These are phyloP conservation scores for Noturus placidus DNA, from an alignment of 2,113 vertebrate species.

Conservation along the genomic window DNA sequence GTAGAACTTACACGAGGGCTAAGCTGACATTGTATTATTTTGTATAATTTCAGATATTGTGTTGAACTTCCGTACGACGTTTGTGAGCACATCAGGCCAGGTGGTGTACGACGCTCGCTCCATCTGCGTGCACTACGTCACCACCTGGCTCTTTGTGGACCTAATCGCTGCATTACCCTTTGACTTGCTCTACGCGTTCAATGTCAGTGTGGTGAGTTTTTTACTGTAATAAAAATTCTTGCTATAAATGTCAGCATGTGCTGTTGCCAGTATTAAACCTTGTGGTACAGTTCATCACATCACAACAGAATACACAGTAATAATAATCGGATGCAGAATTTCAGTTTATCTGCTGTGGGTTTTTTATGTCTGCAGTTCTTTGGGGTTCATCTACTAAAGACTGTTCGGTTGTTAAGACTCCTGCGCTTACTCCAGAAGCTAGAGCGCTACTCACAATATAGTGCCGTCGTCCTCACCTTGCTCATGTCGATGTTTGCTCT, in stretches of 20 bases:
- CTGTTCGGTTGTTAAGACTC: conserved; percentile 75
- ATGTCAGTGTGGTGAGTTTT: conserved; percentile 79
- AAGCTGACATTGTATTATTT: conserved; percentile 17
- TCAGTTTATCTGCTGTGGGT: not conserved
- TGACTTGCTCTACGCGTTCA: conserved; percentile 81
- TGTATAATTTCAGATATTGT: conserved; percentile 69
- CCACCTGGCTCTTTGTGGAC: conserved; percentile 83
- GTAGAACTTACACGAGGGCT: not conserved
- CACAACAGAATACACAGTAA: not conserved
- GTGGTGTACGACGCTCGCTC: conserved; percentile 81
- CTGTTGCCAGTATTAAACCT: conserved; percentile 16
- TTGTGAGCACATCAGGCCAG: conserved; percentile 81
- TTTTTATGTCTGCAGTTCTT: conserved; percentile 68
- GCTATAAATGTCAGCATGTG: not conserved
- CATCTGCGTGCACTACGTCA: conserved; percentile 81
- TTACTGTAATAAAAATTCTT: not conserved
- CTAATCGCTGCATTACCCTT: conserved; percentile 81
- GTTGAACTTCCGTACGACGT: conserved; percentile 80
- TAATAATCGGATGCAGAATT: not conserved
- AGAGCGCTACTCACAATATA: conserved; percentile 82
- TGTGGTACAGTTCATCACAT: conserved; percentile 6
- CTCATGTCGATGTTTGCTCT: conserved; percentile 83
- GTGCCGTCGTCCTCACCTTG: conserved; percentile 79
- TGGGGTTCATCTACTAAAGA: conserved; percentile 80
- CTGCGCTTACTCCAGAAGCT: conserved; percentile 80